Evolutionary conservation across 2,113 vertebrate species (phyloP), one percentile per base, ranked within the genome.

Genomic region (Amphiprion ocellaris): DNA sequence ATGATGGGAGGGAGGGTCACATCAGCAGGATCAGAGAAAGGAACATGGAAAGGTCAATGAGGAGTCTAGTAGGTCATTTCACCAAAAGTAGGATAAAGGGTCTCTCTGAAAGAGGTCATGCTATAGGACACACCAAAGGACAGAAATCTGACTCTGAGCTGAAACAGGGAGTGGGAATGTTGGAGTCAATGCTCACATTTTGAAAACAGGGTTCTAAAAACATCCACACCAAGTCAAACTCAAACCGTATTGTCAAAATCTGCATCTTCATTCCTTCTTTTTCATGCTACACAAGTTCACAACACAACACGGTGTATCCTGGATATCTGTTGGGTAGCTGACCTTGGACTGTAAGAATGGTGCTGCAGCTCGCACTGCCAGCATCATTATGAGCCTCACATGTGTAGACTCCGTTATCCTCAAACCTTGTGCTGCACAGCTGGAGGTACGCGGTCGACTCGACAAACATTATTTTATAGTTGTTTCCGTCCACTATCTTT

Each of bases 381-480:
- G 97, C 98, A 26, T 95, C 95, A 75, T 99, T 99, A n/a, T 92
- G 93, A 83, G 94, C 97, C 94, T 98, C 97, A 88, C 97, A 98
- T 61, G 97, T 97, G 89, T 98, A 99, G 83, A 97, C 96, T 15
- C 96, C 97, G 0, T 93, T 95, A 46, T 99, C 97, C 11, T 96
- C 96, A 61, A 90, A 93, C 62, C 79, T 87, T 3, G 96, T 92
- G 49, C 84, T 89, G 69, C 68, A 92, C 86, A 99, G 96, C 92
- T 99, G 96, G 68, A 99, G 93, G 83, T 96, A 93, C 0, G 96
- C 96, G 74, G 95, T 82, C 0, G 95, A 96, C 79, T 96, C 96
- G 41, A 95, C 94, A 85, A 97, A 97, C 39, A 94, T 94, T 62
- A 92, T 95, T 84, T 87, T 96, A 87, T 94, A 95, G 89, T 97